Percentiles rank a stretch among this genome's conserved stretches.
phyloP scores from a whole-genome alignment of 2,888 invertebrate species.

The Kuschelorhynchus macadamiae region DNA sequence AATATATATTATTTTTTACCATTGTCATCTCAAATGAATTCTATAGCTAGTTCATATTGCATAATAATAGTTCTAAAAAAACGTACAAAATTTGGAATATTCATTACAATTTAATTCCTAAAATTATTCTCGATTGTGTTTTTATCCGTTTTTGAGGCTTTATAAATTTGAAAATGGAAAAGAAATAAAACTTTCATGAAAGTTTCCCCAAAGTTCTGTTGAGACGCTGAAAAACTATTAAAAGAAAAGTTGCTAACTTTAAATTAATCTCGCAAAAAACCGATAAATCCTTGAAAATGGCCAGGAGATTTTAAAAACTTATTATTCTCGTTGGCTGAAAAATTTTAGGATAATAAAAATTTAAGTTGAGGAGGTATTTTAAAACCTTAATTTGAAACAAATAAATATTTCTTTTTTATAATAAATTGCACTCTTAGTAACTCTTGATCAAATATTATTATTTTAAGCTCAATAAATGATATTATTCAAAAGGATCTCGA shows the following conservation, averaged over 20 bases:
- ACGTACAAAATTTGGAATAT: no score
- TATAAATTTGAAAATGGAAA: conserved; percentile 41
- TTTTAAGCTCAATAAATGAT: no score
- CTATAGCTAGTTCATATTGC: no score
- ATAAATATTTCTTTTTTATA: background rate
- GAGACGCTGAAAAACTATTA: conserved; percentile 46
- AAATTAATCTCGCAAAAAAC: conserved; percentile 48
- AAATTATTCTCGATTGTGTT: no score
- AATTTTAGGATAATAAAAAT: background rate
- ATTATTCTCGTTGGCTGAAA: background rate
- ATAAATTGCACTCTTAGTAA: no score
- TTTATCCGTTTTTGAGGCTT: conserved; percentile 27
- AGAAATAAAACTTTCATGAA: conserved; percentile 40
- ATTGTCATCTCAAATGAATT: no score
- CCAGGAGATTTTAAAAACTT: conserved; percentile 7
- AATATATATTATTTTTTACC: no score
- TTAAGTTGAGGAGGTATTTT: background rate
- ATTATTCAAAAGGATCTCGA: background rate
- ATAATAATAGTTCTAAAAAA: no score
- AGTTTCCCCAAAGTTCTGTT: conserved; percentile 33
- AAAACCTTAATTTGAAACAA: background rate
- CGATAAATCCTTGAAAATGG: conserved; percentile 33
- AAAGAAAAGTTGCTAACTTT: conserved; percentile 48
- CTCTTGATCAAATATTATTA: no score
- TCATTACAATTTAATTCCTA: no score